Percentiles rank a stretch among this genome's conserved stretches.
phyloP scores from a whole-genome alignment of 2,888 invertebrate species.

The Dermolepida albohirtum region DNA sequence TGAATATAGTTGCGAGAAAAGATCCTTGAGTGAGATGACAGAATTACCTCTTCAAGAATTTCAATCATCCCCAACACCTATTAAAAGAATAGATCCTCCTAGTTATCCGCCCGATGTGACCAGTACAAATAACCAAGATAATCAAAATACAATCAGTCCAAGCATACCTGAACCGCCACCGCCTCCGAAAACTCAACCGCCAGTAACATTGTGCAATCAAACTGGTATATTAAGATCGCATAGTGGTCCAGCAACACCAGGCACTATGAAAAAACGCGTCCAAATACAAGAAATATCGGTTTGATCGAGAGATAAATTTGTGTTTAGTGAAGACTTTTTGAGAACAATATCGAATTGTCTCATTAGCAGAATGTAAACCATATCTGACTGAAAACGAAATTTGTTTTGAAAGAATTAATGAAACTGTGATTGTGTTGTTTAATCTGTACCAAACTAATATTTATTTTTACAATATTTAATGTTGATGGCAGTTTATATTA shows the following conservation, averaged over 20 bases:
- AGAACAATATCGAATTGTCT: conserved; percentile 35
- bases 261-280: conserved; percentile 88
- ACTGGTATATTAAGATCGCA: conserved; percentile 74
- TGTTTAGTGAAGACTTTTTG: conserved; percentile 35
- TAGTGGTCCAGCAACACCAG: conserved; percentile 75
- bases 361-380: conserved; percentile 47
- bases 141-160: conserved; percentile 57
- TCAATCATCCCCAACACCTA: conserved; percentile 70
- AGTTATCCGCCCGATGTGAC: conserved; percentile 64
- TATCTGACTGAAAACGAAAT: conserved; percentile 50
- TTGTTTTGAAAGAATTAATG: conserved; percentile 48
- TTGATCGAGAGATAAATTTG: conserved; percentile 64
- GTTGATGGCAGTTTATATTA: conserved; percentile 2
- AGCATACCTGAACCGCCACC: conserved; percentile 73
- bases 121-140: conserved; percentile 51
- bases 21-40: conserved; percentile 69
- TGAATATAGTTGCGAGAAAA: conserved; percentile 75
- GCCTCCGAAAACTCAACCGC: conserved; percentile 70
- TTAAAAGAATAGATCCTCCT: conserved; percentile 67
- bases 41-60: conserved; percentile 76
- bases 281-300: conserved; percentile 95
- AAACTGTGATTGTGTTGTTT: conserved; percentile 54
- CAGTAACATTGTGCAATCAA: conserved; percentile 59
- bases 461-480: conserved; percentile 13
- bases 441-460: neutral